Evolutionary conservation across 2,888 invertebrate species (phyloP).

Genomic region (Oxyteleia sp.): DNA sequence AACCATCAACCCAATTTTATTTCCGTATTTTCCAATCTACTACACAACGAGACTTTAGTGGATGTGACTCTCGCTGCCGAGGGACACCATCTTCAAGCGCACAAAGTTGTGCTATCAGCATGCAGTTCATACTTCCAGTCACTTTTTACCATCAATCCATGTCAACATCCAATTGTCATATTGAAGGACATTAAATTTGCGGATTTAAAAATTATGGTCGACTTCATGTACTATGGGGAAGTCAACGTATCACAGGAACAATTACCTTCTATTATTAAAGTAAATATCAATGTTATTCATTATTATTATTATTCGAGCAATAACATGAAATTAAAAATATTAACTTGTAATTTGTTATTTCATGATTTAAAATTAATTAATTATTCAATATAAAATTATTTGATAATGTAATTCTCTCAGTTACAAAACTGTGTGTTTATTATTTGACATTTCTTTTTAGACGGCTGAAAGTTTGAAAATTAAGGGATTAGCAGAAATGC

Average conservation of each 20-base stretch:
- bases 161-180: constrained; percentile 95
- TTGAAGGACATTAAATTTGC: constrained; percentile 94
- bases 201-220: constrained; percentile 94
- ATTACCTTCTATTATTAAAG: constrained; percentile 89
- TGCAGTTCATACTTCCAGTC: constrained; percentile 96
- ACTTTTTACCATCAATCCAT: constrained; percentile 95
- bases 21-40: constrained; percentile 94
- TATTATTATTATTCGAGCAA: constrained; percentile 3
- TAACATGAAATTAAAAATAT: neutral
- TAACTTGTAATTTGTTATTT: no score
- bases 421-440: no score
- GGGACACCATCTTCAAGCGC: constrained; percentile 94
- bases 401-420: no score
- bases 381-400: no score
- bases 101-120: constrained; percentile 95
- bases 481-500: constrained; percentile 96
- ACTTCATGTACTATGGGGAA: constrained; percentile 96
- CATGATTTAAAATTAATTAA: neutral
- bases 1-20: constrained; percentile 96
- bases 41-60: constrained; percentile 95
- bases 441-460: constrained; percentile 89
- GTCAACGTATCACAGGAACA: constrained; percentile 94
- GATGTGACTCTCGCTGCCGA: constrained; percentile 96
- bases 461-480: constrained; percentile 96
- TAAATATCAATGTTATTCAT: constrained; percentile 72